Evolutionary conservation across 2,113 vertebrate species (phyloP), one percentile per base, ranked within the genome.

Genomic region (Calidris pygmaea): DNA sequence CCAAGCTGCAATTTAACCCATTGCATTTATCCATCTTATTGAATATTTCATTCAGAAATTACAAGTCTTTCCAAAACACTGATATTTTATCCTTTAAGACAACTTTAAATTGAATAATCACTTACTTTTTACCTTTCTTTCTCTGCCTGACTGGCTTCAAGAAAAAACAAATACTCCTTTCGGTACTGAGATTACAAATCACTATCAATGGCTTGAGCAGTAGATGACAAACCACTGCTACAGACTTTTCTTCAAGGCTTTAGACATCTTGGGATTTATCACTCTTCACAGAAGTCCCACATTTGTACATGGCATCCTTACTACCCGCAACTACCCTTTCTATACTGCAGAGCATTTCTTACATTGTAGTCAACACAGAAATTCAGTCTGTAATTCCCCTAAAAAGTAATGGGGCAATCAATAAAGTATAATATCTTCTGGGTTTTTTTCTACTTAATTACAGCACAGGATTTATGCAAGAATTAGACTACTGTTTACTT

Each of bases 41-140:
- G 89, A 96, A 97, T 96, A 96, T 97, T 94, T 93, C 96, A 96
- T 98, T 97, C 95, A 94, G 93, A 97, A 97, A 80, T 96, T 95
- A 90, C 73, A 97, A 96, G 96, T 90, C 96, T 97, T 95, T 96
- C 94, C 87, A 3, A 94, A 96, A 86, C 75, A 30, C 17, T 88
- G 93, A 91, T 91, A 93, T 94, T 95, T 97, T 87, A 95, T 93
- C 96, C 94, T 98, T 96, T 88, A 97, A 97, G 94, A 94, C 90
- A 98, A 96, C 95, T 98, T 97, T 94, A 97, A 97, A 98, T 95
- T 97, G 96, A 97, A 95, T 98, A 97, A 98, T 97, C 91, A 81
- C 70, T 76, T 83, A 81, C 77, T 97, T 95, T 89, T 98, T 97
- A 97, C 96, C 92, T 97, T 95, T 83, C 76, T 95, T 95, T 94